Evolutionary conservation across 2,113 vertebrate species (phyloP), one percentile per base, ranked within the genome.

Genomic region (Aphyosemion australe): DNA sequence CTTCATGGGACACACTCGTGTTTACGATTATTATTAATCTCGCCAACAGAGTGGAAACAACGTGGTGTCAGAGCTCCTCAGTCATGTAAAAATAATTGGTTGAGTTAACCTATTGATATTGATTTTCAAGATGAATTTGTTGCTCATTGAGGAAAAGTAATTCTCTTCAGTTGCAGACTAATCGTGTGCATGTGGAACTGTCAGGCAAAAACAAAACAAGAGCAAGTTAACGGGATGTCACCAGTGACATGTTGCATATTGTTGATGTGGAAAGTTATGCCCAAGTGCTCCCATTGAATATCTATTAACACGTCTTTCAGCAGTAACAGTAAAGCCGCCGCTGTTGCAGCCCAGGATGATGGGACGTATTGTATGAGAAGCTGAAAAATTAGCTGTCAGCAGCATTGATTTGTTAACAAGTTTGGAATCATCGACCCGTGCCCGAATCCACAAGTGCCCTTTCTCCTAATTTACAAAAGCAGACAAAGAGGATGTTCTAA

Each of bases 361-460:
- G 90, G 83, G 84, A 89, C 63, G 67, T 16, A 32, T 12, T 75
- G 82, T 86, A 76, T 87, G 82, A 81, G 84, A 90, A 92, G 92
- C 88, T 91, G 92, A 85, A 81, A 87, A 89, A 91, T 87, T 77
- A 80, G 75, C 90, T 93, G 92, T 94, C 89, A 90, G 68, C 72
- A 67, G 86, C 92, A 92, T 77, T 74, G 76, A 95, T 94, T 94
- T 84, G 49, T 55, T 49, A 61, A 19, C 65, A 71, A 75, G 82
- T 90, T 81, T 77, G 37, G 84, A 92, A 89, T 92, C 90, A 89
- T 91, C 82, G 78, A 92, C 92, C 91, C 90, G 82, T 85, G 82
- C 85, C 78, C 31, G 48, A 84, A 84, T 84, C 88, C 83, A 89
- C 84, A 20, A 41, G 32, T 49, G 84, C 78, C 85, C 50, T 63